phyloP scores from a whole-genome alignment of 2,888 invertebrate species.

The Cheilosia urbana region DNA sequence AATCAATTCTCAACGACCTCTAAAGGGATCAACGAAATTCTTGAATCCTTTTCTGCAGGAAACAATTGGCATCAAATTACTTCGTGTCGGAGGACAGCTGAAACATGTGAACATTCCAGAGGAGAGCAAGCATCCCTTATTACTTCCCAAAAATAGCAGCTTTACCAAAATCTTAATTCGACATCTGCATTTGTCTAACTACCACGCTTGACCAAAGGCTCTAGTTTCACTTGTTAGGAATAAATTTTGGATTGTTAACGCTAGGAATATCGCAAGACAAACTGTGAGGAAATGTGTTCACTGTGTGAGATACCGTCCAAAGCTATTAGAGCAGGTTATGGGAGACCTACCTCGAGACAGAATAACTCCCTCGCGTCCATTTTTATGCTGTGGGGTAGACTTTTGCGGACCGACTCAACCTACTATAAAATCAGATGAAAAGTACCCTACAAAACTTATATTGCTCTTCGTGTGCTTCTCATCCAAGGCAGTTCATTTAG shows the following conservation, averaged over 20 bases:
- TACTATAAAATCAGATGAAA: too few relatives aligned
- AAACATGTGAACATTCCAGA: neutral
- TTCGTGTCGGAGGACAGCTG: neutral
- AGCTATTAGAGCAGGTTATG: neutral
- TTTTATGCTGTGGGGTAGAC: neutral
- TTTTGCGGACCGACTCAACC: too few relatives aligned
- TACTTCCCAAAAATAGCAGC: neutral
- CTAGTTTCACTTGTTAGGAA: too few relatives aligned
- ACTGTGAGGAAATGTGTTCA: too few relatives aligned
- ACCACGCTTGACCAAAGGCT: too few relatives aligned
- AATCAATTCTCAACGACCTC: neutral
- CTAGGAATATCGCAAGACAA: too few relatives aligned
- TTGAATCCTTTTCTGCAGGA: neutral
- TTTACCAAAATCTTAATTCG: neutral
- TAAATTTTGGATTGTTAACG: too few relatives aligned
- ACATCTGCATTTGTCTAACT: neutral
- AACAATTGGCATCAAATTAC: neutral
- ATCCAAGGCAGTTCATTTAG: too few relatives aligned
- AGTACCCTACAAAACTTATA: too few relatives aligned
- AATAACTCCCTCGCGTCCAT: slow-evolving; percentile 2
- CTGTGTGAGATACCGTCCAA: too few relatives aligned
- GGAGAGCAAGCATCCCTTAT: neutral
- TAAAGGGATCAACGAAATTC: neutral
- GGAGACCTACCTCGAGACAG: neutral
- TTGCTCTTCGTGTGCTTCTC: too few relatives aligned